Evolutionary conservation across 1,140 invertebrate genomes (phyloP).

Genomic region (Meloidogyne floridensis): DNA sequence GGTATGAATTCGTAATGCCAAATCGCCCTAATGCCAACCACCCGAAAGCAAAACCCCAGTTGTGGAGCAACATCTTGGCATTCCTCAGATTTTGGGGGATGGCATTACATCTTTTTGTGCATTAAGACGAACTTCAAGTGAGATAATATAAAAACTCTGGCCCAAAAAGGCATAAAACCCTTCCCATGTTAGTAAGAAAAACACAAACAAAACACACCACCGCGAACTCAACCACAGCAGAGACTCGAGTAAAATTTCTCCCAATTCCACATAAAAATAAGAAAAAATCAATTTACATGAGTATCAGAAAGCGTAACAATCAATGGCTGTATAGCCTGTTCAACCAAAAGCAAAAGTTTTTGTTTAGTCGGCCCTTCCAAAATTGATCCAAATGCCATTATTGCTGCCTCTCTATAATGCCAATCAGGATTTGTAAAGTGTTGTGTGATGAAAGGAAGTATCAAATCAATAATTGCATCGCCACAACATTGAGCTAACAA

Average conservation of each 20-base stretch:
- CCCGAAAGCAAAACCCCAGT: too few relatives aligned
- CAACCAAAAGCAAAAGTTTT: slow-evolving; percentile 87
- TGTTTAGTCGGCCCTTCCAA: slow-evolving; percentile 85
- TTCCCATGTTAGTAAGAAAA: too few relatives aligned
- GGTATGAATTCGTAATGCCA: too few relatives aligned
- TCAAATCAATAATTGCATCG: slow-evolving; percentile 90
- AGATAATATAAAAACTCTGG: too few relatives aligned
- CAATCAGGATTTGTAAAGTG: slow-evolving; percentile 92
- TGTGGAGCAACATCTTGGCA: too few relatives aligned
- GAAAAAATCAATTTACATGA: slow-evolving; percentile 67
- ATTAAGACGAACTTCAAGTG: too few relatives aligned
- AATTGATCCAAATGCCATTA: slow-evolving; percentile 97
- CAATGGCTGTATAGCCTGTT: slow-evolving; percentile 91
- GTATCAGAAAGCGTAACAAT: slow-evolving; percentile 89
- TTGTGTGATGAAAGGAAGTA: slow-evolving; percentile 92
- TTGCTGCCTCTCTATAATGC: slow-evolving; percentile 90
- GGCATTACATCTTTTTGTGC: too few relatives aligned
- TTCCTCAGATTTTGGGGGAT: too few relatives aligned
- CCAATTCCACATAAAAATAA: slow-evolving; percentile 17
- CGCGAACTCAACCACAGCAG: too few relatives aligned
- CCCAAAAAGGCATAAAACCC: too few relatives aligned
- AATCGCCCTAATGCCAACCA: too few relatives aligned
- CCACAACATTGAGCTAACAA: slow-evolving; percentile 93
- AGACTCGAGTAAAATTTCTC: too few relatives aligned
- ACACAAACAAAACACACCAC: neutral